Evolutionary conservation across 2,888 invertebrate genomes (phyloP).

Genomic region (Norana najaformis): DNA sequence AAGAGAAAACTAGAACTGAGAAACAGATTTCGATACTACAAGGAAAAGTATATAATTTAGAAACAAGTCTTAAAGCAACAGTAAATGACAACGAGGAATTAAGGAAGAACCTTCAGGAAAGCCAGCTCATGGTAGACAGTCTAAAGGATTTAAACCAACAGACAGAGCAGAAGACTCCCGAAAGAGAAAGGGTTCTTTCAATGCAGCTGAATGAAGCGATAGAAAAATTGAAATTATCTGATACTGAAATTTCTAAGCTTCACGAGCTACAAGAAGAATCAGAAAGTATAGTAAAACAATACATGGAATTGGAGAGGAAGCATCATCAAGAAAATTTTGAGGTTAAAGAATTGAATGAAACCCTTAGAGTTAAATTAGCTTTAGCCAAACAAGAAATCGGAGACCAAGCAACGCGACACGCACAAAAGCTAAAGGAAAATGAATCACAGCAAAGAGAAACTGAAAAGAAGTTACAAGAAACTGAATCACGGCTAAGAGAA

Average conservation of each 20-base stretch:
- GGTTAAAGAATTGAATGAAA: neutral
- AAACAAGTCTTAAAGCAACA: neutral
- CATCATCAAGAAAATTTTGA: neutral
- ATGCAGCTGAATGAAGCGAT: neutral
- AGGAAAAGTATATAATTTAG: constrained; percentile 13
- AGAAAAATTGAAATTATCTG: neutral
- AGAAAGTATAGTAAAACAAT: neutral
- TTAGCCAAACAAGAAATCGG: neutral
- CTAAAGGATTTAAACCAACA: neutral
- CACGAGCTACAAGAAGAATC: neutral
- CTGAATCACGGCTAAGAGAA: neutral
- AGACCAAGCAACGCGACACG: neutral
- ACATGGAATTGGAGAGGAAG: neutral
- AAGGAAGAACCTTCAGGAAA: neutral
- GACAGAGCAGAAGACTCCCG: too few relatives aligned
- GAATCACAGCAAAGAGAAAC: neutral
- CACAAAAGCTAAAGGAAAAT: neutral
- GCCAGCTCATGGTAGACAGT: neutral
- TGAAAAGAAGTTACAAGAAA: neutral
- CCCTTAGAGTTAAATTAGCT: neutral
- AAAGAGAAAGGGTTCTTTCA: neutral
- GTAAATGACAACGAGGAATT: neutral
- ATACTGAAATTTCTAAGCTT: neutral
- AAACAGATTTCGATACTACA: neutral
- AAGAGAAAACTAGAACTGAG: neutral